Base-by-base conservation (phyloP, 1,140 invertebrate genomes). In the Pteromalus puparum region DNA sequence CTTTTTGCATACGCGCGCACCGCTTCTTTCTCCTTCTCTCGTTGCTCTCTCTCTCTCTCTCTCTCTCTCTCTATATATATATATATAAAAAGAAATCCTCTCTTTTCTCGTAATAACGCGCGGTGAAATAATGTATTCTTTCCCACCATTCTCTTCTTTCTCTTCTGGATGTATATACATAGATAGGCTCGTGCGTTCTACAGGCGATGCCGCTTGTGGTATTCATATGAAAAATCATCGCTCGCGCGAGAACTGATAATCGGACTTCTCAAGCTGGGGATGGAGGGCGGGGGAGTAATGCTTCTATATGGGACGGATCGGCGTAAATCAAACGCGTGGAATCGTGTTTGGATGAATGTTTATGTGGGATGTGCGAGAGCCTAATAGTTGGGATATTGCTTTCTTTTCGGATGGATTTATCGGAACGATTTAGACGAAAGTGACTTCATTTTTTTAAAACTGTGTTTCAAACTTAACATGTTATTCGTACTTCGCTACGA, bases 31-130 rank as follows among this genome's bases (percentile, higher is more conserved):
- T n/a, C 53, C 53, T 61, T 61, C 53, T 61, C 68, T 70, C 68
- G 1, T 15, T 9, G 1, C n/a, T 70, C 68, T 46, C 26, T 72
- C 70, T 72, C 24, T 72, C 70, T 26, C 24, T 67, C 65, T 73
- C 70, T 73, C 70, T 73, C 70, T 28, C 15, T 73, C 61, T 80
- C 28, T 42, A 28, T 76, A 15, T 9, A 12, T 61, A 24, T 74
- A 68, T 80, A 77, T 85, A 85, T 85, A 85, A 81, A 84, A 85
- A 85, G 72, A 85, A 81, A 85, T 81, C 84, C 73, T 85, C 84
- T 85, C 78, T 76, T 83, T 85, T 85, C 78, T 85, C 79, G 70
- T 80, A 84, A 84, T 84, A 84, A 75, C 83, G 77, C 73, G 79
- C 84, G 42, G 38, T 72, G 73, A 81, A 76, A 81, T 85, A 81